Percentiles rank a stretch among this genome's conserved stretches.
Evolutionary conservation across 2,113 vertebrate species (phyloP).

Genomic region (Esox niger): DNA sequence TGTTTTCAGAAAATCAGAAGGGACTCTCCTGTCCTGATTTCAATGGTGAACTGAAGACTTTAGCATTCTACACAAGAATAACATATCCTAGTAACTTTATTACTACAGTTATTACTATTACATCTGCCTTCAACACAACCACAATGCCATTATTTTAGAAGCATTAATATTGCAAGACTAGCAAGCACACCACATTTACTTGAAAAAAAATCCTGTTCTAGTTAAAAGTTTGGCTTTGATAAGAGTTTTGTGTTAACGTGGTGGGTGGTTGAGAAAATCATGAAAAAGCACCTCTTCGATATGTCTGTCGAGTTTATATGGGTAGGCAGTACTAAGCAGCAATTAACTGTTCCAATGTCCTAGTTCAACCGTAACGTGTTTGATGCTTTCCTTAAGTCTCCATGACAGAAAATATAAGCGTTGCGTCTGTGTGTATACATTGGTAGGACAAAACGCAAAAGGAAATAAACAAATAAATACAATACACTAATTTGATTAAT

Average conservation of each 20-base stretch:
- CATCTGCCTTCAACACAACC: too few relatives aligned
- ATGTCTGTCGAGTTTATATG: neutral
- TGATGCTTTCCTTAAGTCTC: neutral
- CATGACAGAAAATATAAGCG: neutral
- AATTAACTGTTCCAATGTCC: constrained; percentile 43
- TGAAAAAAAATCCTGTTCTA: too few relatives aligned
- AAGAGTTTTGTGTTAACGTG: neutral
- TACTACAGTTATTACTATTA: too few relatives aligned
- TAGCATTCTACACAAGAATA: too few relatives aligned
- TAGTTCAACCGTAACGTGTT: constrained; percentile 22
- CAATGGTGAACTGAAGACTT: too few relatives aligned
- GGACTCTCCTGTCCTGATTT: too few relatives aligned
- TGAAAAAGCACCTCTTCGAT: neutral
- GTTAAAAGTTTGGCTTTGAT: neutral
- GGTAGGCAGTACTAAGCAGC: neutral
- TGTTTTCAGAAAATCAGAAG: too few relatives aligned
- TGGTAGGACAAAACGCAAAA: constrained; percentile 27
- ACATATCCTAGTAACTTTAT: too few relatives aligned
- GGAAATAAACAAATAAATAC: constrained; percentile 39
- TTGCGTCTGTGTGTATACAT: constrained; percentile 37
- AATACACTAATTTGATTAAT: constrained; percentile 43
- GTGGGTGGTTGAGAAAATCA: neutral
- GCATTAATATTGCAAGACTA: too few relatives aligned
- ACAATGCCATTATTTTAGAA: too few relatives aligned
- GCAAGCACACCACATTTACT: too few relatives aligned